Conservation (phyloP, 2,888 invertebrate species). For the Cheiracanthium punctorium region DNA sequence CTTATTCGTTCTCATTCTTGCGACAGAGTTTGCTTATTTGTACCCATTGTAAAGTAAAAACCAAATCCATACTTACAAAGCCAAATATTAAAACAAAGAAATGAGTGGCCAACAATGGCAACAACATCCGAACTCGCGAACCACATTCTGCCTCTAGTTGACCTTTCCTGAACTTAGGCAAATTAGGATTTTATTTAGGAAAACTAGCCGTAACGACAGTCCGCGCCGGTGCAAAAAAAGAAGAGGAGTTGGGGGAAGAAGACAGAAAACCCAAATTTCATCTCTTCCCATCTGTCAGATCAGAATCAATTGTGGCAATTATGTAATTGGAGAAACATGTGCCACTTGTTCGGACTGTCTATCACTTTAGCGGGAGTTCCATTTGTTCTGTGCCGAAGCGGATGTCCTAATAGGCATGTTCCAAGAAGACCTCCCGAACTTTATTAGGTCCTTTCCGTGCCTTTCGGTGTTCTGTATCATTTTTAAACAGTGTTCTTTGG, state of each 20-base stretch:
- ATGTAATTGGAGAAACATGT: neutral
- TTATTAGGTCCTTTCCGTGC: too few species aligned
- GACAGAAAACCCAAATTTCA: neutral
- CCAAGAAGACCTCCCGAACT: too few species aligned
- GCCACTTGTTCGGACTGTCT: constrained; percentile 3
- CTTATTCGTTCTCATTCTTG: too few species aligned
- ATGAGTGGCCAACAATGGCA: neutral
- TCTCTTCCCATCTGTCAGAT: neutral
- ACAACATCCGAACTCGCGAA: too few species aligned
- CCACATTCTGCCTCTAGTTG: too few species aligned
- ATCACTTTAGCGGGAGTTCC: neutral
- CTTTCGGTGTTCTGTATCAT: too few species aligned
- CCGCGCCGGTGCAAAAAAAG: neutral
- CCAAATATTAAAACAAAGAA: too few species aligned
- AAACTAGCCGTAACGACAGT: neutral
- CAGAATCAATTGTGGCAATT: constrained; percentile 3
- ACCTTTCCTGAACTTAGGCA: neutral
- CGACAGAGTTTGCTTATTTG: too few species aligned
- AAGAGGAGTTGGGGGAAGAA: neutral
- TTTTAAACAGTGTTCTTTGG: too few species aligned
- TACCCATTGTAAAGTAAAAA: too few species aligned
- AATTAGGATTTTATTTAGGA: constrained; percentile 2
- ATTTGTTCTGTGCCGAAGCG: neutral
- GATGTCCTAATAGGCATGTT: neutral
- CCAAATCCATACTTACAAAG: too few species aligned